phyloP scores from a whole-genome alignment of 2,888 invertebrate species.

The Aethes cnicana region DNA sequence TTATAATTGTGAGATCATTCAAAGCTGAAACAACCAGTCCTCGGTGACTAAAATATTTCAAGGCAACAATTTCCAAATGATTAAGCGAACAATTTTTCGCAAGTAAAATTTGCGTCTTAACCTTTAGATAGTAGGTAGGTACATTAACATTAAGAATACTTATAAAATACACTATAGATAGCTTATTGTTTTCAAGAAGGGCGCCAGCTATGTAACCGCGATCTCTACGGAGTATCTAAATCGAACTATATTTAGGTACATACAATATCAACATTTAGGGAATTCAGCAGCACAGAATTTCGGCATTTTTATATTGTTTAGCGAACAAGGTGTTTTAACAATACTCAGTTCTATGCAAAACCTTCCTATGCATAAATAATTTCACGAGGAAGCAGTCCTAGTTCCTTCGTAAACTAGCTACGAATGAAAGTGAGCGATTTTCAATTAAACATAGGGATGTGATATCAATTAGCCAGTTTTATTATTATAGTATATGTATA shows the following conservation, averaged over 20 bases:
- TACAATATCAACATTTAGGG: slow-evolving; percentile 21
- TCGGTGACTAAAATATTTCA: slow-evolving; percentile 67
- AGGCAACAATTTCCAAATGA: slow-evolving; percentile 60
- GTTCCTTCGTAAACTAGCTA: slow-evolving; percentile 5
- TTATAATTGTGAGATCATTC: slow-evolving; percentile 68
- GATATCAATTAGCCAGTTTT: slow-evolving; percentile 4
- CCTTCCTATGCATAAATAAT: slow-evolving; percentile 1
- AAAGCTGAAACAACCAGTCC: slow-evolving; percentile 74
- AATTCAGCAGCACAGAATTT: slow-evolving; percentile 4
- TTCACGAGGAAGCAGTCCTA: slow-evolving; percentile 10
- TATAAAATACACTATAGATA: slow-evolving; percentile 13
- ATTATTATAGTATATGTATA: slow-evolving; percentile 5
- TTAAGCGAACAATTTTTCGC: slow-evolving; percentile 59
- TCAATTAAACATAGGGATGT: neutral
- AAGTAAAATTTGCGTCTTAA: slow-evolving; percentile 44
- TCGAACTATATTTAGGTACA: slow-evolving; percentile 6
- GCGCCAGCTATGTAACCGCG: slow-evolving; percentile 39
- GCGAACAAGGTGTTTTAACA: too few relatives aligned
- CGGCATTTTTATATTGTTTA: too few relatives aligned
- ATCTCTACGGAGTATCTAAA: slow-evolving; percentile 34
- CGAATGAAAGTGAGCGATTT: slow-evolving; percentile 5
- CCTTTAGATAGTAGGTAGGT: slow-evolving; percentile 25
- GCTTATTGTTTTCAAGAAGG: slow-evolving; percentile 28
- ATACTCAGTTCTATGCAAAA: neutral
- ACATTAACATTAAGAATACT: slow-evolving; percentile 20